Conservation (phyloP, 1,140 invertebrate genomes). For the Meloidogyne hapla region DNA sequence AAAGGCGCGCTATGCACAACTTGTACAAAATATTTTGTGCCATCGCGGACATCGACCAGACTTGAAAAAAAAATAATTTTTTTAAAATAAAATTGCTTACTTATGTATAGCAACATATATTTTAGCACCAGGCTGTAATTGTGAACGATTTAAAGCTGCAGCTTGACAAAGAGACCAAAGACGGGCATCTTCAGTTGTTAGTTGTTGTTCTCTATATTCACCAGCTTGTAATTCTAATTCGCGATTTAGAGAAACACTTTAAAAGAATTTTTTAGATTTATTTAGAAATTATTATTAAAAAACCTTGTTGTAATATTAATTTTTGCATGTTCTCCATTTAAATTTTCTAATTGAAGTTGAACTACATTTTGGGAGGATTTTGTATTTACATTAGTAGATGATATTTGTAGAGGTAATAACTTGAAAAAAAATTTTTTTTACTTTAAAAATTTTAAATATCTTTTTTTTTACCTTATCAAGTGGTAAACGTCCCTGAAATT, state of each 20-base stretch:
- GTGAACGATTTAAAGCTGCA: conserved; percentile 48
- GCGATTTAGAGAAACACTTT: conserved; percentile 49
- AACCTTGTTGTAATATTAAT: conserved; percentile 51
- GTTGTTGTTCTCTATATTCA: conserved; percentile 44
- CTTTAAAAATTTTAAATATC: too few relatives aligned
- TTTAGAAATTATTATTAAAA: neutral
- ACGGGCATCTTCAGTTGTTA: conserved; percentile 41
- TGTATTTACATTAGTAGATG: conserved; percentile 18
- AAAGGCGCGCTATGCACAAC: conserved; percentile 46
- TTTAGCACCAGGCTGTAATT: conserved; percentile 37
- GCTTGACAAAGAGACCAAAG: conserved; percentile 49
- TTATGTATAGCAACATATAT: conserved; percentile 50
- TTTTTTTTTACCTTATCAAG: conserved; percentile 7
- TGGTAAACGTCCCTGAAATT: conserved; percentile 22
- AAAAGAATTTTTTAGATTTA: conserved; percentile 11
- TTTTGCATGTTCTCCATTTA: conserved; percentile 40
- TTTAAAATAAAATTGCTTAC: conserved; percentile 10
- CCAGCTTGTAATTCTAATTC: conserved; percentile 50
- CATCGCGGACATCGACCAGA: conserved; percentile 47
- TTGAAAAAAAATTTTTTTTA: neutral
- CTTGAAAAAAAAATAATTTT: conserved; percentile 16
- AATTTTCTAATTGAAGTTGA: conserved; percentile 44
- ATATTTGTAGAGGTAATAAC: neutral
- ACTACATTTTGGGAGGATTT: conserved; percentile 43
- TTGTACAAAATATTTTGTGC: conserved; percentile 52